phyloP scores from a whole-genome alignment of 2,113 vertebrate genomes.

The Galbula dea region DNA sequence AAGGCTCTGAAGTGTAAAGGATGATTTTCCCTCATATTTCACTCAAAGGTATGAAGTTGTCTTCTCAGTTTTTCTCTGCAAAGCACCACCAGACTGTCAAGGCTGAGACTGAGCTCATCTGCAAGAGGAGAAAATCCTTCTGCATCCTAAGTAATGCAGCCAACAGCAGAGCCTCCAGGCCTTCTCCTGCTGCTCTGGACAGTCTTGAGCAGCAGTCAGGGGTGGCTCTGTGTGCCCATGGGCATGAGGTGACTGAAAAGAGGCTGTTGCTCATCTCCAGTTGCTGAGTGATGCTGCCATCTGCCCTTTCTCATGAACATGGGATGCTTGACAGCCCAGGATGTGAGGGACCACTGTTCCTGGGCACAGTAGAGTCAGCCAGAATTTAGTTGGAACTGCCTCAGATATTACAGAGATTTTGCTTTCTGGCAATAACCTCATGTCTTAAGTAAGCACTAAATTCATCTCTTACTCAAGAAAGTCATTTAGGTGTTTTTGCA shows the following conservation, averaged over 20 bases:
- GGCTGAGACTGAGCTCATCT: background rate
- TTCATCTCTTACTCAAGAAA: background rate
- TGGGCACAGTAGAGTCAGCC: background rate
- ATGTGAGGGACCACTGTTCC: fast-evolving
- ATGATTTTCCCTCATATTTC: background rate
- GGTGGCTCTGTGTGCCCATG: background rate
- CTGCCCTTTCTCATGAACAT: fast-evolving
- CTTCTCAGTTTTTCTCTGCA: background rate
- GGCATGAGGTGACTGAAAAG: fast-evolving
- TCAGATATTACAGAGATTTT: background rate
- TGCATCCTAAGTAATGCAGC: background rate
- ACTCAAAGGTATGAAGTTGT: background rate
- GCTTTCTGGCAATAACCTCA: background rate
- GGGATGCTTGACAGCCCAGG: background rate
- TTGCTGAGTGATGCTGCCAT: background rate
- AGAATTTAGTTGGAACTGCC: background rate
- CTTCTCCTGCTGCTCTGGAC: background rate
- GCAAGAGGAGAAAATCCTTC: background rate
- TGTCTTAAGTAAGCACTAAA: background rate
- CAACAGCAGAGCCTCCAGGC: background rate
- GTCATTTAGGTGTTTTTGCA: background rate
- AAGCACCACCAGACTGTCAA: background rate
- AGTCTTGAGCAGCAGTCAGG: background rate
- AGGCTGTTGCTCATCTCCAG: background rate
- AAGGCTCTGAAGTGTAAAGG: constrained; percentile 24